A percentile compares a stretch with the other conserved stretches of the same genome.
These are phyloP conservation scores for Oithona nana DNA, from an alignment of 2,888 invertebrate species.

Conservation along the genomic window DNA sequence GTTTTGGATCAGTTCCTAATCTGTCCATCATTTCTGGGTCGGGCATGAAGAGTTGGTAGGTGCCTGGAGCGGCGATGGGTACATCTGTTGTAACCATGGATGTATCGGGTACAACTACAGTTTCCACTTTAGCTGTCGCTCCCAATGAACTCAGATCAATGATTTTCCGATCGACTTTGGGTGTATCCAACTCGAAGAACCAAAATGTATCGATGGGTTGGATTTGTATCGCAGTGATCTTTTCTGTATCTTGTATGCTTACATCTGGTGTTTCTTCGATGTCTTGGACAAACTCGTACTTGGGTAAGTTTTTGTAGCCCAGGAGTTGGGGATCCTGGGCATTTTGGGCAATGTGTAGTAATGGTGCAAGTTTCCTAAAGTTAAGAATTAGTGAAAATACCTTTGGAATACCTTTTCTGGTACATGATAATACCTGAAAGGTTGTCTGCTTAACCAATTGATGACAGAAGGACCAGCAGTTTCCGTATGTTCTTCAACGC, in stretches of 20 bases:
- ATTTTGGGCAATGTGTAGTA: neutral
- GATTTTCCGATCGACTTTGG: neutral
- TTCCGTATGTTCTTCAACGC: neutral
- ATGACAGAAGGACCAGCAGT: neutral
- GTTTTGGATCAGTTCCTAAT: no score
- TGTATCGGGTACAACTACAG: neutral
- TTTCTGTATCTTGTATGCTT: no score
- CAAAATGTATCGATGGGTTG: conserved; percentile 8
- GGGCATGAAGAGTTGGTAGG: conserved; percentile 11
- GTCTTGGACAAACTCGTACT: neutral
- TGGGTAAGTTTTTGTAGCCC: neutral
- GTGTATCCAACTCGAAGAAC: conserved; percentile 7
- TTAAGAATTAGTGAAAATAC: neutral
- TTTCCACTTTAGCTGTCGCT: neutral
- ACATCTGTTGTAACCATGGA: no score
- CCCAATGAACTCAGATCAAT: neutral
- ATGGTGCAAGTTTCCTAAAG: neutral
- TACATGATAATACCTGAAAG: neutral
- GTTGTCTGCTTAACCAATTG: neutral
- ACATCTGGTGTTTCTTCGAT: neutral
- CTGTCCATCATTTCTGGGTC: conserved; percentile 9
- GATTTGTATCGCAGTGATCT: neutral
- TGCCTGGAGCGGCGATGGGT: neutral
- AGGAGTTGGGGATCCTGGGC: neutral
- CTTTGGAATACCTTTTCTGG: neutral